phyloP scores from a whole-genome alignment of 2,888 invertebrate species.

The Mongoloraphidia duomilia region DNA sequence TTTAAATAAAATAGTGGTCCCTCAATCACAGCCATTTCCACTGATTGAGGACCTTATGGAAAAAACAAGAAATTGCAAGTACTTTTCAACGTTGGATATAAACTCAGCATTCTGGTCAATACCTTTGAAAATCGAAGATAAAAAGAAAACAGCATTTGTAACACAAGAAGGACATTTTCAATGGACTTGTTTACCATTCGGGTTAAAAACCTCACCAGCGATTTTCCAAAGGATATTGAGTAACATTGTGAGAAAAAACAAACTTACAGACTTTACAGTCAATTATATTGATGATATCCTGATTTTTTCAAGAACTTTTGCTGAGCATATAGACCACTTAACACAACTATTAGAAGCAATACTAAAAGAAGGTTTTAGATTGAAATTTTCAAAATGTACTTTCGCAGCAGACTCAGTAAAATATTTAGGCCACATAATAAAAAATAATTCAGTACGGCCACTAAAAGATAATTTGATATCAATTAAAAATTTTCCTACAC shows the following conservation, averaged over 20 bases:
- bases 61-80: too few species aligned
- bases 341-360: conserved; percentile 11
- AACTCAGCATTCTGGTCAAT: conserved; percentile 26
- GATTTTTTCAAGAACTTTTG: conserved; percentile 14
- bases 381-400: conserved; percentile 15
- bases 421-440: conserved; percentile 13
- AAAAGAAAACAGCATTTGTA: conserved; percentile 19
- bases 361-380: conserved; percentile 13
- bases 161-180: conserved; percentile 16
- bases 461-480: conserved; percentile 12
- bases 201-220: conserved; percentile 12
- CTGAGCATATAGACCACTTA: conserved; percentile 14
- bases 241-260: conserved; percentile 13
- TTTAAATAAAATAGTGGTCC: too few species aligned
- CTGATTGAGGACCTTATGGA: too few species aligned
- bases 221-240: conserved; percentile 13
- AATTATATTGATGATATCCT: conserved; percentile 12
- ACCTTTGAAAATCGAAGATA: conserved; percentile 20
- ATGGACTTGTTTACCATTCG: conserved; percentile 15
- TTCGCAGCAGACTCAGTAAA: conserved; percentile 13
- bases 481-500: conserved; percentile 10
- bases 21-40: too few species aligned
- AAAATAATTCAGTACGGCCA: conserved; percentile 13
- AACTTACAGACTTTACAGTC: conserved; percentile 9
- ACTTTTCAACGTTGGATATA: conserved; percentile 21